A percentile compares a stretch with the other conserved stretches of the same genome.
Evolutionary conservation across 1,140 invertebrate genomes (phyloP).

Genomic region (Reticulitermes speratus): DNA sequence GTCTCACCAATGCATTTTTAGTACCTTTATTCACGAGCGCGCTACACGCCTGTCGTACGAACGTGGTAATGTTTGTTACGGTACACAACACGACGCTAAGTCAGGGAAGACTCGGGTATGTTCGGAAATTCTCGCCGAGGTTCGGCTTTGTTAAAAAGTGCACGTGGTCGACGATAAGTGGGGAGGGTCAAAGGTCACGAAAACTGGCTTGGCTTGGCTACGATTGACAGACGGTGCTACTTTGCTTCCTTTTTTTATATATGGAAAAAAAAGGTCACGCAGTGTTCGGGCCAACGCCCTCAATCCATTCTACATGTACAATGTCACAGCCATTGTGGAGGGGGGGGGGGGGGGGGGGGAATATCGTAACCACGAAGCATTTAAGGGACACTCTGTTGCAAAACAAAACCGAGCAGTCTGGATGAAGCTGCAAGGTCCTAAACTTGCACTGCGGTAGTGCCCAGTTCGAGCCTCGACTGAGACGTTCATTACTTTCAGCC

Average conservation of each 20-base stretch:
- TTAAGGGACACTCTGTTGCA: too few species aligned
- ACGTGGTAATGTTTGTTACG: not conserved
- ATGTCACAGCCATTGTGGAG: not conserved
- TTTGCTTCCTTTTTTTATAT: not conserved
- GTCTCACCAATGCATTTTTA: not conserved
- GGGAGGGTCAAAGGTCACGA: constrained; percentile 10
- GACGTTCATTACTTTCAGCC: too few species aligned
- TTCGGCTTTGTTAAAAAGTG: not conserved
- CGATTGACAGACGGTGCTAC: not conserved
- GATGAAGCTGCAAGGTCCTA: too few species aligned
- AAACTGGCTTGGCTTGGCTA: constrained; percentile 21
- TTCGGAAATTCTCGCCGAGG: not conserved
- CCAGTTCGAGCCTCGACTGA: too few species aligned
- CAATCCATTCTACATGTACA: not conserved
- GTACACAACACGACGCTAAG: not conserved
- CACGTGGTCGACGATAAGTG: not conserved
- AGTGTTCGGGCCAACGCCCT: not conserved
- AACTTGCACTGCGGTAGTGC: too few species aligned
- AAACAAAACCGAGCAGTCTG: not conserved
- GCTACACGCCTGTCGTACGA: not conserved
- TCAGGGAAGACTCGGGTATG: not conserved
- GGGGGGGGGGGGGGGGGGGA: too few species aligned
- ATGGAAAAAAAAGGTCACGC: not conserved
- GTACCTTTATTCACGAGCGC: not conserved
- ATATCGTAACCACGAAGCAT: too few species aligned